A percentile compares a stretch with the other conserved stretches of the same genome.
phyloP scores from a whole-genome alignment of 2,888 invertebrate genomes.

The Tetranychus piercei region DNA sequence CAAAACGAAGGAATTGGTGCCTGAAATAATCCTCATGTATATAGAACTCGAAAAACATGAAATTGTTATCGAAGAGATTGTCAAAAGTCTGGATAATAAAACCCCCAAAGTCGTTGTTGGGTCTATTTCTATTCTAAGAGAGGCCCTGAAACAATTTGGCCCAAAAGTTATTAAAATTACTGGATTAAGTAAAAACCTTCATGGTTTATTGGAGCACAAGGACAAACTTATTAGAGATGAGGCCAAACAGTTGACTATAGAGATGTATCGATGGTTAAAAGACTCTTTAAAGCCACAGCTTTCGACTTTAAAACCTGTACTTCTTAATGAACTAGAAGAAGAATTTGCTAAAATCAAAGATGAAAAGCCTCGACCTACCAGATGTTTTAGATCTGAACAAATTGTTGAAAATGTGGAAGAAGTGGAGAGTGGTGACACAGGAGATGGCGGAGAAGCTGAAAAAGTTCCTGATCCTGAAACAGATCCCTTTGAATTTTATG shows the following conservation, averaged over 20 bases:
- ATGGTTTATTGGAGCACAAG: constrained; percentile 63
- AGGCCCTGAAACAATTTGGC: constrained; percentile 68
- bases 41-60: constrained; percentile 91
- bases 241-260: constrained; percentile 70
- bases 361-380: constrained; percentile 47
- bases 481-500: constrained; percentile 74
- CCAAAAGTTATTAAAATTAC: constrained; percentile 73
- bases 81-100: constrained; percentile 84
- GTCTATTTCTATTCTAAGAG: constrained; percentile 53
- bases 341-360: constrained; percentile 57
- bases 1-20: constrained; percentile 72
- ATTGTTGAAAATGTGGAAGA: constrained; percentile 40
- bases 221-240: constrained; percentile 80
- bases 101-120: constrained; percentile 85
- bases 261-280: constrained; percentile 74
- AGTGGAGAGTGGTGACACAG: constrained; percentile 38
- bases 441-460: constrained; percentile 37
- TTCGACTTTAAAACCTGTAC: constrained; percentile 61
- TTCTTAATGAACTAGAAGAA: constrained; percentile 63
- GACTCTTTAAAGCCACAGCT: constrained; percentile 63
- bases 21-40: constrained; percentile 76
- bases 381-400: constrained; percentile 65
- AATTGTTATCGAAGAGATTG: constrained; percentile 64
- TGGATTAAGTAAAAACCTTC: constrained; percentile 59
- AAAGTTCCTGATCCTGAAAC: constrained; percentile 39